Evolutionary conservation across 2,113 vertebrate genomes (phyloP).

Genomic region (Ariopsis seemanni): DNA sequence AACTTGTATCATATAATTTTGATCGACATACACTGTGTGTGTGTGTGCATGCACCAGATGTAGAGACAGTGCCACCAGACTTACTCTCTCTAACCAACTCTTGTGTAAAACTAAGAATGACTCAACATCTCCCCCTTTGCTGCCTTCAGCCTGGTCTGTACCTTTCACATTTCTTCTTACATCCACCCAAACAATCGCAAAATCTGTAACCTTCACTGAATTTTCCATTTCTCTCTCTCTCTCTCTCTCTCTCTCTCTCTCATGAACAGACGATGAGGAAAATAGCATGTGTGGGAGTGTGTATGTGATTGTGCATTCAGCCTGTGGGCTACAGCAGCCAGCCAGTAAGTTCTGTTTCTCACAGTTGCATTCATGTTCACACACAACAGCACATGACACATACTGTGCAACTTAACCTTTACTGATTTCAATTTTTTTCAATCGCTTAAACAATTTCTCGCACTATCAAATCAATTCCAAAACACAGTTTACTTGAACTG

Average conservation of each 20-base stretch:
- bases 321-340: conserved; percentile 65
- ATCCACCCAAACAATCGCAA: neutral
- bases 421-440: neutral
- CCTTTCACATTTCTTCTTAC: too few species aligned
- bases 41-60: conserved; percentile 56
- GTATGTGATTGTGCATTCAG: conserved; percentile 67
- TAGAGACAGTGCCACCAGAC: conserved; percentile 72
- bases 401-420: neutral
- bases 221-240: neutral
- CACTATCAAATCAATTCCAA: neutral
- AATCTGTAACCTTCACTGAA: too few species aligned
- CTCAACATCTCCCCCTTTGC: conserved; percentile 70
- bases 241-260: conserved; percentile 35
- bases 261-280: conserved; percentile 42
- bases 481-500: neutral
- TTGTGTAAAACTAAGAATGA: conserved; percentile 77
- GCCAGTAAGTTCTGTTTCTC: conserved; percentile 59
- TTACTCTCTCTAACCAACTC: conserved; percentile 71
- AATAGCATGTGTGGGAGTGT: conserved; percentile 67
- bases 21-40: neutral
- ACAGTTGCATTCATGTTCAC: too few species aligned
- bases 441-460: neutral
- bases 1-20: neutral
- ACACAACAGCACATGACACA: neutral
- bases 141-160: conserved; percentile 58